Evolutionary conservation across 2,888 invertebrate species (phyloP).

Genomic region (Amblyteles armatorius): DNA sequence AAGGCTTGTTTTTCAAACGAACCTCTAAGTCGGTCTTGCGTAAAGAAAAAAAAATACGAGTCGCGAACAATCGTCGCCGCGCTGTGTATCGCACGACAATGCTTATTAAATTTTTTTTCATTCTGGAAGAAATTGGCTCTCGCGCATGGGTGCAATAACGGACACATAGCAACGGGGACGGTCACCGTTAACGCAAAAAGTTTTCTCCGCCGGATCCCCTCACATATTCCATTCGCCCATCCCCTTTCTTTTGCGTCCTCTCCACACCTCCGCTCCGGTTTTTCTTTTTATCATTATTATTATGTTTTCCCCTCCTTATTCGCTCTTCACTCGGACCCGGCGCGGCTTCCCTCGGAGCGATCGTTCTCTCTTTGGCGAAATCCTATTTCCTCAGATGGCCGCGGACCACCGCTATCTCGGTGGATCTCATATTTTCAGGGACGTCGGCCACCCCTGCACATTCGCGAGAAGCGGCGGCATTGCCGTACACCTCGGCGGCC

Average conservation of each 20-base stretch:
- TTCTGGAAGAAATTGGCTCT: not conserved
- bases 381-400: conserved; percentile 12
- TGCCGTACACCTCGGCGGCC: conserved; percentile 3
- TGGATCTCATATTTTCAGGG: conserved; percentile 9
- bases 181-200: conserved; percentile 39
- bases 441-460: not conserved
- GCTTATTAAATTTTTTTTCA: not conserved
- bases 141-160: conserved; percentile 41
- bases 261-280: not conserved
- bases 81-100: not conserved
- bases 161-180: conserved; percentile 14
- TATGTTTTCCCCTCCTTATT: not conserved
- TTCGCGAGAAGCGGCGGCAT: conserved; percentile 8
- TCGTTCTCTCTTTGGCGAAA: conserved; percentile 17
- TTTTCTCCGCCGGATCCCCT: conserved; percentile 29
- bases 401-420: conserved; percentile 24
- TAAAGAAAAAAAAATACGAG: not conserved
- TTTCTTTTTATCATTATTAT: conserved; percentile 9
- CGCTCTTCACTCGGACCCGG: not conserved
- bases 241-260: conserved; percentile 3
- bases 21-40: not conserved
- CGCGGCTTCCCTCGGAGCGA: not conserved
- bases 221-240: conserved; percentile 45
- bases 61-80: not conserved
- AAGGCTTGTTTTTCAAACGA: not conserved